A percentile compares a stretch with the other conserved stretches of the same genome.
These are phyloP conservation scores for Gambusia affinis DNA, from an alignment of 2,113 vertebrate genomes.

Conservation along the genomic window DNA sequence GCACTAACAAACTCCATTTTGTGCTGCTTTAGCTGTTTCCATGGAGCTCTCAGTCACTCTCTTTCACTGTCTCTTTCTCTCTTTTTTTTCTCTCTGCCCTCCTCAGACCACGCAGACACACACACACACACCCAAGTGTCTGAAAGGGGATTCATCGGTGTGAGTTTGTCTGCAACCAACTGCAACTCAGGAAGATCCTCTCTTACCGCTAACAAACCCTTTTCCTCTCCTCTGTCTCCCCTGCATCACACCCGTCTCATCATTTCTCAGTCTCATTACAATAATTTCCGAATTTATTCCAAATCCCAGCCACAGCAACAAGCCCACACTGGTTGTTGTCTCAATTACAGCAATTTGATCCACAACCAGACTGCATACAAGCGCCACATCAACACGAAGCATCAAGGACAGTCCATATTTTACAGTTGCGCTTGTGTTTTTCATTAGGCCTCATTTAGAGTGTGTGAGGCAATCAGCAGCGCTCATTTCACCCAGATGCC, in stretches of 20 bases:
- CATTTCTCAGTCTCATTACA: slow-evolving; percentile 63
- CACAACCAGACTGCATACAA: slow-evolving; percentile 19
- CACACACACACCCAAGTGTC: slow-evolving; percentile 41
- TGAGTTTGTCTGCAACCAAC: slow-evolving; percentile 66
- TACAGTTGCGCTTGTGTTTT: slow-evolving; percentile 15
- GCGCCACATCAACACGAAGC: slow-evolving; percentile 37
- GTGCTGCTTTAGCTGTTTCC: slow-evolving; percentile 75
- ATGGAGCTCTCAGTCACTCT: slow-evolving; percentile 68
- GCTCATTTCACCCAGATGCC: slow-evolving; percentile 64
- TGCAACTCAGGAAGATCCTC: slow-evolving; percentile 43
- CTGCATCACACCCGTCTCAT: slow-evolving; percentile 61
- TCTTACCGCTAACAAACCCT: slow-evolving; percentile 39
- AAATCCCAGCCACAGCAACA: slow-evolving; percentile 64
- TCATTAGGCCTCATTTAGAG: slow-evolving; percentile 35
- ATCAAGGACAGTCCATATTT: slow-evolving; percentile 18
- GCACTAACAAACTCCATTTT: slow-evolving; percentile 77
- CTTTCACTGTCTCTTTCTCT: slow-evolving; percentile 14
- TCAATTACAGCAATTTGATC: slow-evolving; percentile 59
- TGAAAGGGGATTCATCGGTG: slow-evolving; percentile 72
- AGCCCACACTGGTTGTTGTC: slow-evolving; percentile 49
- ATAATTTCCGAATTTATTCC: slow-evolving; percentile 71
- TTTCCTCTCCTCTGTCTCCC: slow-evolving; percentile 34
- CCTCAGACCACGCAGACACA: slow-evolving; percentile 20
- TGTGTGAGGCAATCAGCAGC: slow-evolving; percentile 58
- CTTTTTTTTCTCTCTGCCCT: slow-evolving; percentile 11